Evolutionary conservation across 2,888 invertebrate species (phyloP).

Genomic region (Drosophila suboccidentalis): DNA sequence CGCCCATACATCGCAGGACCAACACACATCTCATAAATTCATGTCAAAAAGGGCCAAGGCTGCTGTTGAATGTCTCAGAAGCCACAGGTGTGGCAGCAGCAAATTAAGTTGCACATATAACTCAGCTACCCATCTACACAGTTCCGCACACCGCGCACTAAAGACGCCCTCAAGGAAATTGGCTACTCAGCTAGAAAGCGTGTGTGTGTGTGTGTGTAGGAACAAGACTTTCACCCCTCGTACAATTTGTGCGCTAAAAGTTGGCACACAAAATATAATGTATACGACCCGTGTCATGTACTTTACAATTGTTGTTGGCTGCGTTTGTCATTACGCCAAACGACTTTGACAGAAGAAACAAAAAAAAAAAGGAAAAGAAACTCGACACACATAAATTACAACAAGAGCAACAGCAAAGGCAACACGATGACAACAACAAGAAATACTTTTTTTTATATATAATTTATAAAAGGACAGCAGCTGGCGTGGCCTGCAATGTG

Average conservation of each 20-base stretch:
- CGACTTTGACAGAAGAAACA: slow-evolving; percentile 60
- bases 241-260: slow-evolving; percentile 58
- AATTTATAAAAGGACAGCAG: slow-evolving; percentile 48
- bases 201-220: neutral
- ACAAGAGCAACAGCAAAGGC: slow-evolving; percentile 25
- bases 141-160: no score
- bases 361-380: slow-evolving; percentile 27
- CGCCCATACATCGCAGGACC: slow-evolving; percentile 13
- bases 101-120: slow-evolving; percentile 81
- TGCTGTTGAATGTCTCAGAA: slow-evolving; percentile 40
- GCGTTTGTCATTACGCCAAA: slow-evolving; percentile 72
- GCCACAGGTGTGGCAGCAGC: slow-evolving; percentile 79
- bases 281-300: slow-evolving; percentile 70
- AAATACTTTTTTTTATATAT: slow-evolving; percentile 16
- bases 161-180: slow-evolving; percentile 67
- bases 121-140: slow-evolving; percentile 50
- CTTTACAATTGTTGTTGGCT: slow-evolving; percentile 74
- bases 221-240: slow-evolving; percentile 4
- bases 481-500: slow-evolving; percentile 41
- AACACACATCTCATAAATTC: slow-evolving; percentile 60
- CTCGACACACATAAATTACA: slow-evolving; percentile 49
- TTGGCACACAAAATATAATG: slow-evolving; percentile 62
- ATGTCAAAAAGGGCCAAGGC: slow-evolving; percentile 70
- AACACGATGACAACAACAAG: neutral
- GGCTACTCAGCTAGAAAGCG: slow-evolving; percentile 24